A percentile compares a stretch with the other conserved stretches of the same genome.
Conservation (phyloP, 1,140 invertebrate genomes). For the Hermetia illucens region DNA sequence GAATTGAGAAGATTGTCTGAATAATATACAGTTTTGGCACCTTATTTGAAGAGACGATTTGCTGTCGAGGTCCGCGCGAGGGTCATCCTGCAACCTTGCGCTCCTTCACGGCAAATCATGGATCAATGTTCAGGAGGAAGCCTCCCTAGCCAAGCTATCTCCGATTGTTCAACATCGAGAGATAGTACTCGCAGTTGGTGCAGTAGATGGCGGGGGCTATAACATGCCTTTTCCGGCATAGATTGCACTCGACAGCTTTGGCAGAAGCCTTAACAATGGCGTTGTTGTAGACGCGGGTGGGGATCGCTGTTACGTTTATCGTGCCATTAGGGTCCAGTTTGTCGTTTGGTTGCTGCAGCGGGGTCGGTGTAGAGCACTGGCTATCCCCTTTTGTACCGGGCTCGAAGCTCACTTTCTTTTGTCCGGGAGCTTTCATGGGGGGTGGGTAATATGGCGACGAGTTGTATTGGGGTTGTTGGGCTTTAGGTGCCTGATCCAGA, state of each 20-base stretch:
- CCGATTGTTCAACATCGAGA: constrained; percentile 42
- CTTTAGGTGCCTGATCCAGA: constrained; percentile 20
- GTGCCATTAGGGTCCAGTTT: constrained; percentile 5
- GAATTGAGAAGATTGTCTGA: too few species aligned
- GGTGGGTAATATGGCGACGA: constrained; percentile 42
- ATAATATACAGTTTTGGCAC: too few species aligned
- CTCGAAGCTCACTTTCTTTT: constrained; percentile 54
- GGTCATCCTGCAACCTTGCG: too few species aligned
- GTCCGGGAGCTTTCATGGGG: constrained; percentile 35
- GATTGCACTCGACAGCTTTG: constrained; percentile 48
- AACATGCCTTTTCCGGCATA: constrained; percentile 72
- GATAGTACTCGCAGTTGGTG: constrained; percentile 79
- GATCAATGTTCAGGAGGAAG: too few species aligned
- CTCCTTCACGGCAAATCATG: too few species aligned
- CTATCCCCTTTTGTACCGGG: constrained; percentile 44
- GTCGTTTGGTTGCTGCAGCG: constrained; percentile 17
- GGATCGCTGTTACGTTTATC: constrained; percentile 23
- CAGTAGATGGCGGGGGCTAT: constrained; percentile 64
- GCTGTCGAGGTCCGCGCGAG: too few species aligned
- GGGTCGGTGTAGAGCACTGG: constrained; percentile 36
- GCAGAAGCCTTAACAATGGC: constrained; percentile 35
- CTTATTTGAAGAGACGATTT: too few species aligned
- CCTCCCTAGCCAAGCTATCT: background rate
- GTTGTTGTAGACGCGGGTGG: constrained; percentile 25
- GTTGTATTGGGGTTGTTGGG: constrained; percentile 22